These are phyloP conservation scores for Dascillus cervinus DNA, from an alignment of 2,888 invertebrate genomes.

Conservation along the genomic window DNA sequence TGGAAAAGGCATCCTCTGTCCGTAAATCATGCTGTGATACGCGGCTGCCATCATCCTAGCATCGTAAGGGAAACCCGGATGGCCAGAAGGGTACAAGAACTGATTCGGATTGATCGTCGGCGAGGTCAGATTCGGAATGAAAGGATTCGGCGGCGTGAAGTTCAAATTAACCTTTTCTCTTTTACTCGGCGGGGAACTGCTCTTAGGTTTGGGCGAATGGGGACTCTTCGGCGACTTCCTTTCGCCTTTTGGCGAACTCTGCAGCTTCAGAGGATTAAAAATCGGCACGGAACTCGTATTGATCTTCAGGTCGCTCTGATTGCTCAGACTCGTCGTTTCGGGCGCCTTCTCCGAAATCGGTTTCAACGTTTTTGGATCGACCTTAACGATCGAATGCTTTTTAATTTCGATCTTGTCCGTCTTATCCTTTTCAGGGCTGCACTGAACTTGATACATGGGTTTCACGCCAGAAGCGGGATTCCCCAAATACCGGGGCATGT, in stretches of 20 bases:
- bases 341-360: conserved; percentile 43
- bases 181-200: conserved; percentile 21
- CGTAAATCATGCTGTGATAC: conserved; percentile 34
- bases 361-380: conserved; percentile 52
- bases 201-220: conserved; percentile 32
- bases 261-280: conserved; percentile 40
- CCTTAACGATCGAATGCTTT: conserved; percentile 44
- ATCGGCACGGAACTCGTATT: conserved; percentile 42
- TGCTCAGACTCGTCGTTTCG: conserved; percentile 33
- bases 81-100: conserved; percentile 33
- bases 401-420: conserved; percentile 34
- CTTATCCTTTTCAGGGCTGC: conserved; percentile 37
- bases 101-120: conserved; percentile 39
- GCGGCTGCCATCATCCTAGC: conserved; percentile 40
- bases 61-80: conserved; percentile 36
- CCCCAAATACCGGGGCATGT: conserved; percentile 48
- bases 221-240: conserved; percentile 37
- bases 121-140: conserved; percentile 38
- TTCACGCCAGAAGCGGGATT: conserved; percentile 55
- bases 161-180: conserved; percentile 33
- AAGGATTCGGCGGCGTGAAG: conserved; percentile 41
- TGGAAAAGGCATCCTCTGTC: conserved; percentile 28
- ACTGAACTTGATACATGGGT: conserved; percentile 48
- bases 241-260: conserved; percentile 34
- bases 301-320: conserved; percentile 31